Base-by-base conservation (phyloP, 2,113 vertebrate genomes). In the Romanogobio albipinnatus region DNA sequence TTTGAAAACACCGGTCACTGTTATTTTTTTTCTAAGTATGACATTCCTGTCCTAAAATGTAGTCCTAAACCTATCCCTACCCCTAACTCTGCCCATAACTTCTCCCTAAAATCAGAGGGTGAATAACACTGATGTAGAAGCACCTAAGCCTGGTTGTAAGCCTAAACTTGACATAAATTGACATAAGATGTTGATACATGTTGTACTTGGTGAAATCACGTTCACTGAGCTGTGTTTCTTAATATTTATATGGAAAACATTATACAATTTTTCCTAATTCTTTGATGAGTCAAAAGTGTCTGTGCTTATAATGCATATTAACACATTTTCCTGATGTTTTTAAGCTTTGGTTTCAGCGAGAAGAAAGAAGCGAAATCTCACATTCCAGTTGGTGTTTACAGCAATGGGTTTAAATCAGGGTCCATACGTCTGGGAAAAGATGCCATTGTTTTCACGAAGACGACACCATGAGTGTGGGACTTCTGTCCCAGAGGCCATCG, bases 321-420 rank as follows among this genome's bases (percentile, higher is more conserved):
- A 24, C 51, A 62, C 3, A 15, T 29, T 76, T 11, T 17, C 9
- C 26, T 76, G 47, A 15, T 82, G 29, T 88, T 89, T 83, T 82
- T 47, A 81, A 98, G 98, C 88, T 99, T 99, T 9, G 98, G 98
- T 4, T 99, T 97, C 94, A 98, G 98, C 87, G 97, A 99, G 82
- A 99, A 99, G 93, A 93, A 91, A n/a, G 74, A 94, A 36, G n/a
- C 96, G 77, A 94, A 95, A 45, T 96, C 95, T 9, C 91, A 93
- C 0, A 90, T 94, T 5, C 98, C 98, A 0, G 96, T 99, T 84
- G 97, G 98, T 3, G 88, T 97, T 19, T 99, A 99, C 39, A 97
- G 98, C 24, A 99, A 99, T 29, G 98, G 97, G 4, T 99, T 99
- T 95, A 99, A 99, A 88, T 99, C 98, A 0, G 97, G 98, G 2